A percentile compares a stretch with the other conserved stretches of the same genome.
Conservation (phyloP, 1,140 invertebrate species). For the Drosophila pseudoananassae region DNA sequence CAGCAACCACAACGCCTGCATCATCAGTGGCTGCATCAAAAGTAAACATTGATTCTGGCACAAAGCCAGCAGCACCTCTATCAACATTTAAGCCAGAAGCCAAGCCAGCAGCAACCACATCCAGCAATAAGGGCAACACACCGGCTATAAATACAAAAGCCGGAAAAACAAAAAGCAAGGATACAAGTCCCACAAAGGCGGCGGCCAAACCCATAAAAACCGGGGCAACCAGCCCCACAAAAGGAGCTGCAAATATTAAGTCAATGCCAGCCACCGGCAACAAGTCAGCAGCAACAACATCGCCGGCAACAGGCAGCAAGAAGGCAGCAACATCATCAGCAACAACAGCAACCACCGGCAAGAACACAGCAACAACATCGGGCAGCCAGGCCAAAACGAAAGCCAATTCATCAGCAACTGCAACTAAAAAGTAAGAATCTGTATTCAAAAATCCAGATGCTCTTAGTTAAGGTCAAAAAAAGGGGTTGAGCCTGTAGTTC, state of each 20-base stretch:
- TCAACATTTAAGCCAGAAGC: conserved; percentile 19
- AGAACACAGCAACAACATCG: conserved; percentile 12
- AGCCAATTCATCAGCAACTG: conserved; percentile 43
- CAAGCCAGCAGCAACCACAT: conserved; percentile 1
- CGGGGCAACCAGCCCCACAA: conserved; percentile 43
- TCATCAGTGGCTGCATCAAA: conserved; percentile 12
- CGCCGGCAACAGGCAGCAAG: conserved; percentile 9
- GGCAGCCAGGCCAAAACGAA: conserved; percentile 56
- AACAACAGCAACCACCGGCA: not conserved
- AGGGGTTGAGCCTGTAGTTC: conserved; percentile 31
- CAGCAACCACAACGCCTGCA: conserved; percentile 15
- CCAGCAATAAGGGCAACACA: conserved; percentile 22
- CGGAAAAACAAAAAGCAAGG: conserved; percentile 26
- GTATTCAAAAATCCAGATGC: not conserved
- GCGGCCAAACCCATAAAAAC: conserved; percentile 24
- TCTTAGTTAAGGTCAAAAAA: not conserved
- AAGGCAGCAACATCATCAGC: conserved; percentile 13
- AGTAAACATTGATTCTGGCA: conserved; percentile 30
- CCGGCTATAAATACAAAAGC: conserved; percentile 39
- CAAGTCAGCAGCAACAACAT: conserved; percentile 15
- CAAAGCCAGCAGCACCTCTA: conserved; percentile 21
- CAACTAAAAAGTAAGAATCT: conserved; percentile 51
- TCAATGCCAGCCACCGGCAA: conserved; percentile 13
- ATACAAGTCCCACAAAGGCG: conserved; percentile 40
- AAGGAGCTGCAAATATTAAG: conserved; percentile 25